Conservation (phyloP, 2,797 vertebrate genomes). For the Esox lucius region DNA sequence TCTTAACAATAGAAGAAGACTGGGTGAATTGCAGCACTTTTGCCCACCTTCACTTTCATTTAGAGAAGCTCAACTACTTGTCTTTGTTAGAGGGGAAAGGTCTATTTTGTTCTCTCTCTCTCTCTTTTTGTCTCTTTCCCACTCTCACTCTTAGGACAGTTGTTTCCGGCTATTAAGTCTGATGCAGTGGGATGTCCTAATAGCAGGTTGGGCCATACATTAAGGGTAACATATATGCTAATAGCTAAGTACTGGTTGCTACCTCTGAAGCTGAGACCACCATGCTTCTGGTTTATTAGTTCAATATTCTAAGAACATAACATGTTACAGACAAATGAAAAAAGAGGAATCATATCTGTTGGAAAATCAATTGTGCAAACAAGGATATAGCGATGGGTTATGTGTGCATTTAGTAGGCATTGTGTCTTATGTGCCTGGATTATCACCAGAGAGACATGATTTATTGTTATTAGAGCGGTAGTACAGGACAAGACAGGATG, state of each 20-base stretch:
- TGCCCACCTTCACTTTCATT: slow-evolving; percentile 52
- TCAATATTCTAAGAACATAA: slow-evolving; percentile 24
- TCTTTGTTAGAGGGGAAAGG: slow-evolving; percentile 51
- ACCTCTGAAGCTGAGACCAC: not conserved
- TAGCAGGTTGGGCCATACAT: not conserved
- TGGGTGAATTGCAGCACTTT: slow-evolving; percentile 36
- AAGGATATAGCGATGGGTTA: not conserved
- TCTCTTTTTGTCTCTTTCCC: slow-evolving; percentile 12
- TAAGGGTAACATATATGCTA: not conserved
- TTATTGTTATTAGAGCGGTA: too few relatives aligned
- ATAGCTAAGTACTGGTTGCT: not conserved
- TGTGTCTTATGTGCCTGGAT: too few relatives aligned
- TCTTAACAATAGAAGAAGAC: slow-evolving; percentile 31
- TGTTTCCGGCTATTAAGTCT: too few relatives aligned
- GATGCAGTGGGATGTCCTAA: too few relatives aligned
- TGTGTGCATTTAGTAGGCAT: too few relatives aligned
- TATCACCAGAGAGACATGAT: too few relatives aligned
- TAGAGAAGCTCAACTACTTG: slow-evolving; percentile 39
- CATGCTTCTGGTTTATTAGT: slow-evolving; percentile 19
- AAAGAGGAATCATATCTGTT: slow-evolving; percentile 19
- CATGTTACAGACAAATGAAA: slow-evolving; percentile 25
- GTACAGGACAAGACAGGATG: too few relatives aligned
- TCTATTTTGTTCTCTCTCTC: not conserved
- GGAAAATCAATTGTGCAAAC: slow-evolving; percentile 29
- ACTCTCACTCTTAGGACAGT: not conserved